A percentile compares a stretch with the other conserved stretches of the same genome.
Conservation (phyloP, 2,797 vertebrate species). For the Petrocephalus schoutedeni region DNA sequence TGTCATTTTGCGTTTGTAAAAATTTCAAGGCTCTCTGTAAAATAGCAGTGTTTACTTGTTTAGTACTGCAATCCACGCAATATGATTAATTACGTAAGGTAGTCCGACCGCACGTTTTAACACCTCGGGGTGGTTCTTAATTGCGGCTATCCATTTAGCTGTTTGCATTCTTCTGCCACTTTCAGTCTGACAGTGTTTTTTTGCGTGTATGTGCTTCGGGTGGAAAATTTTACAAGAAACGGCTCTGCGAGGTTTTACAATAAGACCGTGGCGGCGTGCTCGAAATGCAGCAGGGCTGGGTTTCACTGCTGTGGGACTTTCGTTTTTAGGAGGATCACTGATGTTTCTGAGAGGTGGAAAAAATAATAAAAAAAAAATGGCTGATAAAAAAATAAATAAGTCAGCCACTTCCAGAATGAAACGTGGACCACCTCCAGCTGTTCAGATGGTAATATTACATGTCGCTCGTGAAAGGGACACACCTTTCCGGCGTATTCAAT, state of each 20-base stretch:
- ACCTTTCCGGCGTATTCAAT: neutral
- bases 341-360: neutral
- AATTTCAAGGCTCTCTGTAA: neutral
- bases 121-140: neutral
- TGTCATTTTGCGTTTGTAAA: neutral
- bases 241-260: neutral
- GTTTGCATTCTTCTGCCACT: neutral
- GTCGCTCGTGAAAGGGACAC: neutral
- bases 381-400: neutral
- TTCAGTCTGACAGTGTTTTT: neutral
- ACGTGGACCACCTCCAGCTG: neutral
- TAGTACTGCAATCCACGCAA: neutral
- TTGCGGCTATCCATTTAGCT: neutral
- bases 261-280: neutral
- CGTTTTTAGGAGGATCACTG: neutral
- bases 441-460: constrained; percentile 4
- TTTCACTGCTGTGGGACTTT: neutral
- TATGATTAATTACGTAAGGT: neutral
- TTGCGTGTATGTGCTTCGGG: neutral
- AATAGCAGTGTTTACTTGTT: neutral
- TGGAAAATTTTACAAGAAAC: neutral
- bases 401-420: neutral
- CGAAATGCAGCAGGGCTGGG: neutral
- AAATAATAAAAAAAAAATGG: neutral
- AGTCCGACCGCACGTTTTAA: neutral